Evolutionary conservation across 2,113 vertebrate species (phyloP).

Genomic region (Rhineura floridana): DNA sequence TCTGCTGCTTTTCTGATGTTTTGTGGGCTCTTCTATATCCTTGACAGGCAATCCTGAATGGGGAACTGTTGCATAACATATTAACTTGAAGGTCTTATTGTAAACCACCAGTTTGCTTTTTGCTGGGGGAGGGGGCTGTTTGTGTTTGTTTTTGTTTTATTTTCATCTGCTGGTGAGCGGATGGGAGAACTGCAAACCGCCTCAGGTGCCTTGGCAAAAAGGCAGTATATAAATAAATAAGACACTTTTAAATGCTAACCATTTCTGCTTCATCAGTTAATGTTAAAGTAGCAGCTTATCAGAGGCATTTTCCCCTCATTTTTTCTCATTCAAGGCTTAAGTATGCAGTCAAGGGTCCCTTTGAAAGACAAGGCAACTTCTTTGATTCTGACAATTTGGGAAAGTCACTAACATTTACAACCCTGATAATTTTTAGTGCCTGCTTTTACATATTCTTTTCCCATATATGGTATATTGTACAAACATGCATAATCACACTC

Average conservation of each 20-base stretch:
- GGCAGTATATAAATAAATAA: too few relatives aligned
- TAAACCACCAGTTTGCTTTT: too few relatives aligned
- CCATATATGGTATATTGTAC: background rate
- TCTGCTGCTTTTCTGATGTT: too few relatives aligned
- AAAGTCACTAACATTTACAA: background rate
- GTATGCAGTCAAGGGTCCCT: background rate
- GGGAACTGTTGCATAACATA: too few relatives aligned
- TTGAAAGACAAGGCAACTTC: background rate
- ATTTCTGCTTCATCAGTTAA: slow-evolving; percentile 6
- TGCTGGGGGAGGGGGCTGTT: too few relatives aligned
- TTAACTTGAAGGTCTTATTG: too few relatives aligned
- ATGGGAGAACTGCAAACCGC: too few relatives aligned
- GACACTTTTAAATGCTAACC: background rate
- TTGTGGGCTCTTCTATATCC: too few relatives aligned
- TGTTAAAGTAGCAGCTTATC: slow-evolving; percentile 28
- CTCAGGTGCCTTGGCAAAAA: too few relatives aligned
- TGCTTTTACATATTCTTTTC: slow-evolving; percentile 16
- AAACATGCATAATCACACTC: background rate
- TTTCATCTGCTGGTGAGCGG: too few relatives aligned
- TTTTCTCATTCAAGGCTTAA: background rate
- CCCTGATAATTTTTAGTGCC: background rate
- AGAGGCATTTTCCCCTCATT: slow-evolving; percentile 15
- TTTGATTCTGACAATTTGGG: background rate
- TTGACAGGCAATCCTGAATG: too few relatives aligned
- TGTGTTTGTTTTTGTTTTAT: too few relatives aligned